These are phyloP conservation scores for Chironomus tepperi DNA, from an alignment of 1,140 invertebrate genomes.

Conservation along the genomic window DNA sequence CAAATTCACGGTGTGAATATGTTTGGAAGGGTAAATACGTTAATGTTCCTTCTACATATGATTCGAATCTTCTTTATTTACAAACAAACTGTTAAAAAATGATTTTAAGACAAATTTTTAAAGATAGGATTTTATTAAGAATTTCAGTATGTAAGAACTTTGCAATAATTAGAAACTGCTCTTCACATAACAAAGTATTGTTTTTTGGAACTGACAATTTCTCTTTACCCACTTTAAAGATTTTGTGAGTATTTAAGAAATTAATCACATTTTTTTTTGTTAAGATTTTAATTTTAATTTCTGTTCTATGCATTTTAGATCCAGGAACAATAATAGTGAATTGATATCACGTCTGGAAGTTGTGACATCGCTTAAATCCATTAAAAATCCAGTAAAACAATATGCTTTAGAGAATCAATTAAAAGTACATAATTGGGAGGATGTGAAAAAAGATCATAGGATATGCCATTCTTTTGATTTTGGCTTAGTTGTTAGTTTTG, in stretches of 20 bases:
- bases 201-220: conserved; percentile 64
- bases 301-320: conserved; percentile 25
- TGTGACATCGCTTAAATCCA: conserved; percentile 47
- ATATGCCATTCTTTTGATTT: conserved; percentile 46
- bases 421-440: conserved; percentile 48
- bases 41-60: too few species aligned
- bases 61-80: neutral
- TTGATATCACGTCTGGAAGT: conserved; percentile 46
- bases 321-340: conserved; percentile 34
- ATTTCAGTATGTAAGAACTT: neutral
- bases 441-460: conserved; percentile 30
- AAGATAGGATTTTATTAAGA: neutral
- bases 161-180: neutral
- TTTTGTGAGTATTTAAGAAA: conserved; percentile 35
- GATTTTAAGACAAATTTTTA: neutral
- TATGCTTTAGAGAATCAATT: conserved; percentile 46
- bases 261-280: neutral
- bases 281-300: conserved; percentile 26
- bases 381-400: conserved; percentile 44
- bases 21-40: too few species aligned
- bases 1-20: too few species aligned
- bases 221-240: conserved; percentile 51
- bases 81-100: neutral
- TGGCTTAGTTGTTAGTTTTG: conserved; percentile 63
- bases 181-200: conserved; percentile 40